phyloP scores from a whole-genome alignment of 2,797 vertebrate species.

The Rhinatrema bivittatum region DNA sequence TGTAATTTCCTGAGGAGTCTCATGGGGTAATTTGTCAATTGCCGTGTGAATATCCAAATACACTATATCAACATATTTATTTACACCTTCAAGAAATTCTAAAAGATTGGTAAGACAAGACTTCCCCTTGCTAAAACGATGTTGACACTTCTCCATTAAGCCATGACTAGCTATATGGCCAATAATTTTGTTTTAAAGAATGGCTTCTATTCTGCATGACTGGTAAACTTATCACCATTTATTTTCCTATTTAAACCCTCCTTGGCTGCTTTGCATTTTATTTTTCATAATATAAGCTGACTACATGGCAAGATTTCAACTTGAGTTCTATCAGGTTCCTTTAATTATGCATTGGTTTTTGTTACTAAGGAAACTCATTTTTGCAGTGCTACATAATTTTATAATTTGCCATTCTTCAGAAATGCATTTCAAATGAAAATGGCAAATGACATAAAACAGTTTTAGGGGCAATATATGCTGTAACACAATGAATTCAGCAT shows the following conservation, averaged over 20 bases:
- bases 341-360: constrained; percentile 11
- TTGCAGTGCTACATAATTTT: constrained; percentile 16
- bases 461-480: not conserved
- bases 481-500: constrained; percentile 5
- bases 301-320: constrained; percentile 34
- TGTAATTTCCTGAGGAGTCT: too few species aligned
- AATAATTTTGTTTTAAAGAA: constrained; percentile 42
- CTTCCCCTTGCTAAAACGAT: too few species aligned
- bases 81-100: too few species aligned
- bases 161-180: too few species aligned
- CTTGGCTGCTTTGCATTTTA: constrained; percentile 14
- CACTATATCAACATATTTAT: too few species aligned
- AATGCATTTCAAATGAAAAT: constrained; percentile 22
- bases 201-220: constrained; percentile 27
- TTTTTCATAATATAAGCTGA: constrained; percentile 24
- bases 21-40: too few species aligned
- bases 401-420: constrained; percentile 20
- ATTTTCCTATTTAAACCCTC: constrained; percentile 22
- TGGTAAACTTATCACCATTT: constrained; percentile 25
- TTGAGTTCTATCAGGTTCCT: constrained; percentile 17
- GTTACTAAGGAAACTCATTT: constrained; percentile 20
- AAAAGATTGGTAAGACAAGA: too few species aligned
- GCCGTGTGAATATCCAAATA: too few species aligned
- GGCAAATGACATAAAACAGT: constrained; percentile 15
- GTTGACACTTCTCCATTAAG: too few species aligned